Conservation (phyloP, 2,797 vertebrate genomes). For the Hoplostethus atlanticus region DNA sequence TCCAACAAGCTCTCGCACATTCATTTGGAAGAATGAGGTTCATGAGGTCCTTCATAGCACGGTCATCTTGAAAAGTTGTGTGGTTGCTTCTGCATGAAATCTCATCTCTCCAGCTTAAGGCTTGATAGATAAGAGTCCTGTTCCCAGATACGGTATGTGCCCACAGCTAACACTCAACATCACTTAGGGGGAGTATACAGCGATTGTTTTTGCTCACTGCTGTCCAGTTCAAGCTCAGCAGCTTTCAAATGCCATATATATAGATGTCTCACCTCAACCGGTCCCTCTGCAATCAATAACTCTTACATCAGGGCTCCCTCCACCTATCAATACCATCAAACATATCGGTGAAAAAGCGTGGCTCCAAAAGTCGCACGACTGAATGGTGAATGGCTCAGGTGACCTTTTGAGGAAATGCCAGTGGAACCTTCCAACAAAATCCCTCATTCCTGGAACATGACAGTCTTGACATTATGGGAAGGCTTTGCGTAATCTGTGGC, state of each 20-base stretch:
- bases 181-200: neutral
- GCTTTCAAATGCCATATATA: constrained; percentile 30
- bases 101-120: neutral
- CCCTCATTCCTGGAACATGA: constrained; percentile 50
- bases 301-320: constrained; percentile 37
- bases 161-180: neutral
- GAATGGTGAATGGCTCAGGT: constrained; percentile 46
- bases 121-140: neutral
- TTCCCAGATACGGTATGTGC: neutral
- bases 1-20: neutral
- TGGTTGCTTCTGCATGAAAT: neutral
- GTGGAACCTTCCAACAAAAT: constrained; percentile 65
- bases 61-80: neutral
- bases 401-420: constrained; percentile 76
- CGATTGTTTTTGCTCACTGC: constrained; percentile 1
- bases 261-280: constrained; percentile 19
- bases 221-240: constrained; percentile 1
- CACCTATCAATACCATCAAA: constrained; percentile 56
- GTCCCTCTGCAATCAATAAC: constrained; percentile 43
- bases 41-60: neutral
- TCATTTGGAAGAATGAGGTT: neutral
- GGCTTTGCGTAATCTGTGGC: constrained; percentile 59
- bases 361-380: constrained; percentile 42
- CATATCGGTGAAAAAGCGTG: constrained; percentile 39
- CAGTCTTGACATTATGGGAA: constrained; percentile 61